These are phyloP conservation scores for Cygnus olor DNA, from an alignment of 2,797 vertebrate genomes.

Conservation along the genomic window DNA sequence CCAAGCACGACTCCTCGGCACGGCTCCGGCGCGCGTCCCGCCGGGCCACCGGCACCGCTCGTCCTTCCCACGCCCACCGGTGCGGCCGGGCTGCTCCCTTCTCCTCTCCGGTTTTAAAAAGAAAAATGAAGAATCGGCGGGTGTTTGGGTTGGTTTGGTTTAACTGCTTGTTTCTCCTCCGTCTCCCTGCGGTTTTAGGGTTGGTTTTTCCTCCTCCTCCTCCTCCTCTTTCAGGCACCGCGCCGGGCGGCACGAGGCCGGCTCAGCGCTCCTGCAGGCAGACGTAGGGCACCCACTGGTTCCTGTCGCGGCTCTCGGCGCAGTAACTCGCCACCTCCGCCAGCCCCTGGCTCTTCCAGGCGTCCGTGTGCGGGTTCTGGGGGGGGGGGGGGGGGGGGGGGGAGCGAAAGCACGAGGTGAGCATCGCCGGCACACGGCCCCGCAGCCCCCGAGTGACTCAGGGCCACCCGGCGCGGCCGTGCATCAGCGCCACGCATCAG, in stretches of 20 bases:
- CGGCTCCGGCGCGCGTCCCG: not conserved
- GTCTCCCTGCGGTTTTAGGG: not conserved
- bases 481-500: too few species aligned
- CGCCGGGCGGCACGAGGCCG: not conserved
- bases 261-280: constrained; percentile 88
- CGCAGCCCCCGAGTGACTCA: not conserved
- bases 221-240: not conserved
- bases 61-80: not conserved
- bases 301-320: constrained; percentile 87
- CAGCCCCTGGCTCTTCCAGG: constrained; percentile 85
- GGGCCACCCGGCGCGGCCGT: not conserved
- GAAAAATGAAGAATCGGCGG: constrained; percentile 24
- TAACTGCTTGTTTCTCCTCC: not conserved
- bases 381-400: not conserved
- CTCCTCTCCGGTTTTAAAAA: not conserved
- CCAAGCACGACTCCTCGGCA: not conserved
- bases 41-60: not conserved
- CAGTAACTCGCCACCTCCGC: constrained; percentile 89
- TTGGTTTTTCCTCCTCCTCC: not conserved
- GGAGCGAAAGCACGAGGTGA: accelerated
- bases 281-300: constrained; percentile 91
- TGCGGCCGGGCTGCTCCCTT: not conserved
- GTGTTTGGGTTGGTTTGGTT: not conserved
- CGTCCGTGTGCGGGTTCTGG: constrained; percentile 87
- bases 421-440: not conserved